Evolutionary conservation across 2,888 invertebrate genomes (phyloP).

Genomic region (Patella depressa): DNA sequence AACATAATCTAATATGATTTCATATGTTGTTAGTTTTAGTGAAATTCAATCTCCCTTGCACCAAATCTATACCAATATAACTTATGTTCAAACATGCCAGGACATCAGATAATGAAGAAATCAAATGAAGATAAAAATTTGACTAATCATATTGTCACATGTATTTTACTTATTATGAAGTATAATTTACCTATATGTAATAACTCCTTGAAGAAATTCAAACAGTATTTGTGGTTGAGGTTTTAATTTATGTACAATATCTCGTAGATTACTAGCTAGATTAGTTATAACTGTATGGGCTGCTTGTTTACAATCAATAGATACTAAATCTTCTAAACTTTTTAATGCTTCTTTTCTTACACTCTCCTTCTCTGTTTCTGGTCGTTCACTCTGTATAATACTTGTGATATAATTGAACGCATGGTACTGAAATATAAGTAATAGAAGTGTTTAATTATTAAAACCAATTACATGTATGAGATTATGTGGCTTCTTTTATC

Average conservation of each 20-base stretch:
- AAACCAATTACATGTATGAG: no score
- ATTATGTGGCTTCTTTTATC: no score
- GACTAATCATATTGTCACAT: not conserved
- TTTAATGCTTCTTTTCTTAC: constrained; percentile 66
- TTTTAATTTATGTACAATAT: constrained; percentile 54
- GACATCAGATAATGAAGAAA: no score
- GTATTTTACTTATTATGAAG: constrained; percentile 7
- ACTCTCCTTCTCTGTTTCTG: constrained; percentile 62
- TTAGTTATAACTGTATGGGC: constrained; percentile 77
- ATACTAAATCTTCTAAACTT: constrained; percentile 73
- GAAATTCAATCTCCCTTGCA: no score
- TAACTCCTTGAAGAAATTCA: constrained; percentile 77
- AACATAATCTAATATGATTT: no score
- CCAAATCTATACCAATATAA: no score
- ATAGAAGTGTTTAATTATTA: no score
- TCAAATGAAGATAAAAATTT: no score
- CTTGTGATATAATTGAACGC: constrained; percentile 75
- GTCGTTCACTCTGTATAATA: constrained; percentile 67
- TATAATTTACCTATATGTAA: constrained; percentile 71
- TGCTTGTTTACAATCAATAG: constrained; percentile 77
- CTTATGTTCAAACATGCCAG: no score
- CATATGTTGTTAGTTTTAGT: no score
- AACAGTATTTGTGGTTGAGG: constrained; percentile 72
- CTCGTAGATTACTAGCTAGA: constrained; percentile 70
- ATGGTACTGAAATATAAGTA: constrained; percentile 71